A percentile compares a stretch with the other conserved stretches of the same genome.
These are phyloP conservation scores for Liposcelis brunnea DNA, from an alignment of 2,888 invertebrate genomes.

Conservation along the genomic window DNA sequence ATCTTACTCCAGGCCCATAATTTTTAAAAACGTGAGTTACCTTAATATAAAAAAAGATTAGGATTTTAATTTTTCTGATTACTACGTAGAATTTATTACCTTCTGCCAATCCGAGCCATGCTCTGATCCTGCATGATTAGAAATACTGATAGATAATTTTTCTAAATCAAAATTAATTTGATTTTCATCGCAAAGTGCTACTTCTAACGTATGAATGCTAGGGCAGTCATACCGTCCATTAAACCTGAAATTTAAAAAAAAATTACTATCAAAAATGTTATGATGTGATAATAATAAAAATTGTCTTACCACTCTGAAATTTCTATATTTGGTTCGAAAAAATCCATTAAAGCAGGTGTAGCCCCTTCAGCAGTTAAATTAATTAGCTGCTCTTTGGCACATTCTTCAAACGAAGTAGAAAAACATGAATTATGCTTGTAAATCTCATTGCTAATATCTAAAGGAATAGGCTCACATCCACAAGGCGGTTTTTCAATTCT, in stretches of 20 bases:
- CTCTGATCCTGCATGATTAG: no score
- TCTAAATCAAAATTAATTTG: no score
- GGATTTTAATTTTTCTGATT: no score
- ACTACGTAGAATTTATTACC: no score
- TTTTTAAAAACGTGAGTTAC: neutral
- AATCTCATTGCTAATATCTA: neutral
- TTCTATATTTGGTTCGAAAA: slow-evolving; percentile 20
- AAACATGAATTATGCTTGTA: slow-evolving; percentile 15
- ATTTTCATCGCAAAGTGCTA: no score
- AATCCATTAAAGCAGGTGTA: slow-evolving; percentile 19
- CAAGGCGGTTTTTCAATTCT: slow-evolving; percentile 16
- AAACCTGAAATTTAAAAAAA: no score
- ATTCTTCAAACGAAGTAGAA: slow-evolving; percentile 20
- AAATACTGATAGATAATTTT: no score
- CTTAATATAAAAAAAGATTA: neutral
- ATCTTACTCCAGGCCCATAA: neutral
- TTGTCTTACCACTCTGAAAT: slow-evolving; percentile 20
- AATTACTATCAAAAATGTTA: no score
- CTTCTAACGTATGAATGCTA: no score
- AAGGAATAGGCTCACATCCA: slow-evolving; percentile 16
- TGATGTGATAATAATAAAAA: no score
- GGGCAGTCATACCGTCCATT: no score
- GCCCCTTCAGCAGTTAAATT: slow-evolving; percentile 20
- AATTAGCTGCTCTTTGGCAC: slow-evolving; percentile 21
- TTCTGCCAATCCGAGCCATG: no score